Evolutionary conservation across 2,797 vertebrate species (phyloP).

Genomic region (Coranthus polyacanthus): DNA sequence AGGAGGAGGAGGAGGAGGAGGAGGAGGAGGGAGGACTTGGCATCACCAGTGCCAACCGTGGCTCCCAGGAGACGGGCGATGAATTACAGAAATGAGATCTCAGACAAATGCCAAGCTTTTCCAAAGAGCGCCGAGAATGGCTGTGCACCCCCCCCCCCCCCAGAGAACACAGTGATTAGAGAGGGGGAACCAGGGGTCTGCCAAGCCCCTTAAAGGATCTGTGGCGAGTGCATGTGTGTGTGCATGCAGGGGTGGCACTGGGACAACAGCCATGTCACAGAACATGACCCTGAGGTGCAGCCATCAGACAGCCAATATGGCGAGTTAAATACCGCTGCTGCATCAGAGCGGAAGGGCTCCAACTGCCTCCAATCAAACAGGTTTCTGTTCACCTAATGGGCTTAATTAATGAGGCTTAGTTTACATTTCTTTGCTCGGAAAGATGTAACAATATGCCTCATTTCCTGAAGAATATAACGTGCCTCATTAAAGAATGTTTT

Average conservation of each 20-base stretch:
- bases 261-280: conserved; percentile 84
- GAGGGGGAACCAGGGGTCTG: conserved; percentile 78
- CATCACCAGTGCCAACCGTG: conserved; percentile 77
- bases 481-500: conserved; percentile 20
- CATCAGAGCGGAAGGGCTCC: conserved; percentile 77
- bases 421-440: conserved; percentile 56
- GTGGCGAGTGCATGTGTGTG: conserved; percentile 47
- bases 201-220: conserved; percentile 80
- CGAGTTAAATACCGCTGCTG: conserved; percentile 82
- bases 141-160: conserved; percentile 52
- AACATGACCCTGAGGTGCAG: conserved; percentile 85
- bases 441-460: conserved; percentile 40
- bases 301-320: conserved; percentile 86
- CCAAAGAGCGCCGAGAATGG: conserved; percentile 75
- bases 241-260: conserved; percentile 63
- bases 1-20: conserved; percentile 43
- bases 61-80: conserved; percentile 83
- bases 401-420: conserved; percentile 78
- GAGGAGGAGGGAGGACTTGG: conserved; percentile 62
- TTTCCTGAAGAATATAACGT: conserved; percentile 32
- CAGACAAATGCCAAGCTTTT: conserved; percentile 85
- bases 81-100: conserved; percentile 88
- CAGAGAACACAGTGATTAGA: conserved; percentile 84
- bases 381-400: conserved; percentile 81
- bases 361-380: conserved; percentile 81